Evolutionary conservation across 2,888 invertebrate genomes (phyloP), one percentile per base, ranked within the genome.

Genomic region (Catocala sponsa): DNA sequence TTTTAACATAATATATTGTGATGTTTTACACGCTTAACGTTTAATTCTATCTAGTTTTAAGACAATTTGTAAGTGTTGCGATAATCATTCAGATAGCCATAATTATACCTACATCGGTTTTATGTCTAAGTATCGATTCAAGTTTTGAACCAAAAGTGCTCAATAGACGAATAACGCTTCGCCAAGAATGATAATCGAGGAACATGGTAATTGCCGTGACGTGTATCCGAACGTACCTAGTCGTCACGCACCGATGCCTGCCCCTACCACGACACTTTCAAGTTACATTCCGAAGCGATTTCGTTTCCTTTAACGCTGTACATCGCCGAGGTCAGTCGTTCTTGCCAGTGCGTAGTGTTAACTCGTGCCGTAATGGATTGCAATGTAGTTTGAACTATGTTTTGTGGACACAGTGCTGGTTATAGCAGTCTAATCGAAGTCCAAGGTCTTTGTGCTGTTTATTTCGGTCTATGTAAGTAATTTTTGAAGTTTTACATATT

Each of bases 201-300:
- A 81, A 88, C 87, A 86, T 80, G 83, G 85, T 88, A 90, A 90
- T 90, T 87, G 82, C 80, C 86, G 81, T 91, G 89, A 91, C 91
- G 89, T 86, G 84, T 80, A 69, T 74, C 61, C 69, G 64, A 79
- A 79, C 76, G 77, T 81, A 81, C 84, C 80, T 82, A 81, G 78
- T 74, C 87, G 92, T 91, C 91, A 93, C 90, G 93, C 90, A 84
- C 88, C 89, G 88, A 73, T 80, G 89, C 70, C 65, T 81, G 83
- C 89, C 88, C 89, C 90, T 90, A 90, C 90, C 88, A 88, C 84
- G 84, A 79, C 79, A 83, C 81, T 82, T 84, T 83, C 81, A 79
- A 82, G 75, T 75, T 74, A 74, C 75, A 79, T 80, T 80, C 78
- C 73, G 71, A 78, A 69, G 59, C 72, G 71, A 73, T 68, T 71